A percentile compares a stretch with the other conserved stretches of the same genome.
These are phyloP conservation scores for Himalopsyche phryganea DNA, from an alignment of 1,140 invertebrate species.

Conservation along the genomic window DNA sequence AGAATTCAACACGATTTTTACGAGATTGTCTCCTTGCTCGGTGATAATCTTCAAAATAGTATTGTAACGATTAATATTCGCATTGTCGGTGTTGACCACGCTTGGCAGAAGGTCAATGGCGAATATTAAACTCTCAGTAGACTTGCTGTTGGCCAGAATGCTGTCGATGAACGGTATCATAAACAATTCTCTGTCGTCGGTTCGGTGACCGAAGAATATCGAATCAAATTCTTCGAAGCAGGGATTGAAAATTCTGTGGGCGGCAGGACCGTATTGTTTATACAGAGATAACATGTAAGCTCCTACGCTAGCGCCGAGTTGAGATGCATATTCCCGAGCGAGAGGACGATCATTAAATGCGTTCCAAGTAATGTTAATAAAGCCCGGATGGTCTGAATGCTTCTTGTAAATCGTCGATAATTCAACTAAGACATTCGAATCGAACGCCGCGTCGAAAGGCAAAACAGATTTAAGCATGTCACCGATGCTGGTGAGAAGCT, in stretches of 20 bases:
- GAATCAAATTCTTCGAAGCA: neutral
- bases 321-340: neutral
- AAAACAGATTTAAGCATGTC: slow-evolving; percentile 10
- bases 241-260: neutral
- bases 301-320: neutral
- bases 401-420: neutral
- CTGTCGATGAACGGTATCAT: neutral
- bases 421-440: slow-evolving; percentile 1
- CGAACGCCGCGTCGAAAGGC: slow-evolving; percentile 11
- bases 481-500: slow-evolving; percentile 4
- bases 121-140: slow-evolving; percentile 2
- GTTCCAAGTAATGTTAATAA: neutral
- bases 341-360: neutral
- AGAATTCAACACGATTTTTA: slow-evolving; percentile 2
- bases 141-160: neutral
- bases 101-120: slow-evolving; percentile 4
- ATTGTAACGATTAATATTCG: neutral
- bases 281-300: neutral
- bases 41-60: neutral
- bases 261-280: neutral
- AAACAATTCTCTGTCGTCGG: neutral
- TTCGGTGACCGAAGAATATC: neutral
- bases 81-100: neutral
- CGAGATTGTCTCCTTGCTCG: neutral
- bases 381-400: neutral